These are phyloP conservation scores for Gobio occitaniae DNA, from an alignment of 2,797 vertebrate genomes.

Conservation along the genomic window DNA sequence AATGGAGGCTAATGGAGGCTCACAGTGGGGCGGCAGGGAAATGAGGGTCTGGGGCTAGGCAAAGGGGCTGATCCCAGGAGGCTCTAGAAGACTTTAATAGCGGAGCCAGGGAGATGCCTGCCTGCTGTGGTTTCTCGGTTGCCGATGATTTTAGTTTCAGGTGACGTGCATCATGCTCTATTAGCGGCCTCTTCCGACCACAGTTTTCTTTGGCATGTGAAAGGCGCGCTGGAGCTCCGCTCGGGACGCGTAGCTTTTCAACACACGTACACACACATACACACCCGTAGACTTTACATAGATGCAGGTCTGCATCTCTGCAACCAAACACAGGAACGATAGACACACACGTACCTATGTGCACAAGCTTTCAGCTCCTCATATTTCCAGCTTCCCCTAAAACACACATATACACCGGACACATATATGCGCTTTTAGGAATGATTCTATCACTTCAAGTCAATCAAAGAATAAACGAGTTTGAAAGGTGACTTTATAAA, in stretches of 20 bases:
- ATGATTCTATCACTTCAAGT: conserved; percentile 32
- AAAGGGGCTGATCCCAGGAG: conserved; percentile 61
- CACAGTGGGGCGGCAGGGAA: conserved; percentile 8
- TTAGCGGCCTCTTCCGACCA: conserved; percentile 88
- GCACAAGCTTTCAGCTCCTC: conserved; percentile 67
- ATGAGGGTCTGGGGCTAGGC: conserved; percentile 33
- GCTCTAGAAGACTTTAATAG: conserved; percentile 51
- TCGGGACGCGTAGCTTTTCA: conserved; percentile 77
- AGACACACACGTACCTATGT: conserved; percentile 35
- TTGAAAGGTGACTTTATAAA: conserved; percentile 21
- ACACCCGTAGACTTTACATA: conserved; percentile 62
- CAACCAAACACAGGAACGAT: conserved; percentile 52
- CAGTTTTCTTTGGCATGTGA: conserved; percentile 85
- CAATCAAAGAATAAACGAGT: conserved; percentile 28
- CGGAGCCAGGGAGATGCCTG: conserved; percentile 69
- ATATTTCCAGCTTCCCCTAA: conserved; percentile 71
- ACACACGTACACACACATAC: conserved; percentile 69
- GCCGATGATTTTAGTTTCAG: conserved; percentile 88
- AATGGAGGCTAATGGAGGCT: conserved; percentile 70
- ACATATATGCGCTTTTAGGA: conserved; percentile 43
- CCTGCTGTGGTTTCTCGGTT: conserved; percentile 82
- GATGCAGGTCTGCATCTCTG: conserved; percentile 50
- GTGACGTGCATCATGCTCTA: conserved; percentile 89
- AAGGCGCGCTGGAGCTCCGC: conserved; percentile 74
- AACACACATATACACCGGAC: conserved; percentile 70